A percentile compares a stretch with the other conserved stretches of the same genome.
phyloP scores from a whole-genome alignment of 1,140 invertebrate species.

The Pseudomyrmex dendroicus region DNA sequence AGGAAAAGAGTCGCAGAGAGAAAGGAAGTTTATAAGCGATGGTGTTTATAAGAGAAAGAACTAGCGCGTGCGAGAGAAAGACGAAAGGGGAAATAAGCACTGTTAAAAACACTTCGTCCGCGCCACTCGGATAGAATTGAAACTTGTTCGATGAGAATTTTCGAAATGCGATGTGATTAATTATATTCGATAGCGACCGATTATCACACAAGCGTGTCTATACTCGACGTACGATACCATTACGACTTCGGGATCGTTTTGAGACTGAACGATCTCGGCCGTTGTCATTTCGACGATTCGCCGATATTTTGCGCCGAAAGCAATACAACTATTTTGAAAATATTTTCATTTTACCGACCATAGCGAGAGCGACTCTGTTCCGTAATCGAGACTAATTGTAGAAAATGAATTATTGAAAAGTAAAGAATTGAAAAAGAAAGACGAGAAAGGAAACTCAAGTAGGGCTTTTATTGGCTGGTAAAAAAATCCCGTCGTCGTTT shows the following conservation, averaged over 20 bases:
- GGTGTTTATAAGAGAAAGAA: constrained; percentile 15
- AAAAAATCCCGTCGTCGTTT: not conserved
- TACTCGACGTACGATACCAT: constrained; percentile 72
- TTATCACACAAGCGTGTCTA: constrained; percentile 71
- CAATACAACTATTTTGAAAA: not conserved
- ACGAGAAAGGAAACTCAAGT: not conserved
- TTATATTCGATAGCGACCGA: constrained; percentile 72
- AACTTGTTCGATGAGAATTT: constrained; percentile 83
- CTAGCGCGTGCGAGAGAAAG: constrained; percentile 10
- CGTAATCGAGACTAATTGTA: not conserved
- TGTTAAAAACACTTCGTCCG: constrained; percentile 77
- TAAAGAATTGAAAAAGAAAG: not conserved
- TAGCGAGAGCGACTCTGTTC: not conserved
- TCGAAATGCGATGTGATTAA: constrained; percentile 68
- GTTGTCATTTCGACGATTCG: constrained; percentile 57
- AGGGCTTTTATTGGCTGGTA: not conserved
- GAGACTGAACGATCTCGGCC: constrained; percentile 58
- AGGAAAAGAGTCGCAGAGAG: constrained; percentile 14
- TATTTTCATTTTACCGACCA: not conserved
- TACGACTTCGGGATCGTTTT: constrained; percentile 59
- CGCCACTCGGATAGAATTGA: constrained; percentile 82
- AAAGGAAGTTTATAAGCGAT: constrained; percentile 9
- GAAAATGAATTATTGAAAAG: not conserved
- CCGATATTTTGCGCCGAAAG: constrained; percentile 48
- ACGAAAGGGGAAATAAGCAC: constrained; percentile 60